phyloP scores from a whole-genome alignment of 2,113 vertebrate species.

The Saguinus imperator region DNA sequence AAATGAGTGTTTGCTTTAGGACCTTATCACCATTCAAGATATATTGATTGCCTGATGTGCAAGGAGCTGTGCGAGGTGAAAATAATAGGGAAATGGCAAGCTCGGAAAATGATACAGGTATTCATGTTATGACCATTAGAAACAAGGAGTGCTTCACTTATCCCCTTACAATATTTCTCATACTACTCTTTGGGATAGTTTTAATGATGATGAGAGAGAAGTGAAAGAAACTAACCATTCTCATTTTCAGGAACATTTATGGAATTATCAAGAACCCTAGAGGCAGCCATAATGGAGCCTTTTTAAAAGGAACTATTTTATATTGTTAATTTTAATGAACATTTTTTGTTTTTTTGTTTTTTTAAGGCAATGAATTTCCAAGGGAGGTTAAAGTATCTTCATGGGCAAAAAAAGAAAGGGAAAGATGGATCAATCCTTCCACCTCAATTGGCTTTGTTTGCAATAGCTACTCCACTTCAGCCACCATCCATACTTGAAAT shows the following conservation, averaged over 20 bases:
- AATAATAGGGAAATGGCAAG: not conserved
- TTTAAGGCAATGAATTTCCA: constrained; percentile 92
- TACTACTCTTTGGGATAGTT: not conserved
- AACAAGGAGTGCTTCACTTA: not conserved
- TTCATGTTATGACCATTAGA: not conserved
- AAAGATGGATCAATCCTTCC: constrained; percentile 85
- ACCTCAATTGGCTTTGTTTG: constrained; percentile 90
- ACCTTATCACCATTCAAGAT: not conserved
- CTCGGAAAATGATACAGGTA: not conserved
- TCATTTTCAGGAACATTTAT: not conserved
- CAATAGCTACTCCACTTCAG: constrained; percentile 89
- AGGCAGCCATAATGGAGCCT: not conserved
- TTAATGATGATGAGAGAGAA: not conserved
- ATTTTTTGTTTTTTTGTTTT: not conserved
- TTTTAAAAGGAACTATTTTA: not conserved
- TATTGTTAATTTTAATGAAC: not conserved
- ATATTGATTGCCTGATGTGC: not conserved
- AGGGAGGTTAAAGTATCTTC: constrained; percentile 90
- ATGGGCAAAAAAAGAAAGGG: constrained; percentile 90
- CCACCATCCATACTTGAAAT: constrained; percentile 92
- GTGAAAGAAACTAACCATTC: not conserved
- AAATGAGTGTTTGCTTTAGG: not conserved
- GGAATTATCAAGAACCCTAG: not conserved
- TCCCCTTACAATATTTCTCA: too few species aligned
- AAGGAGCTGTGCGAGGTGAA: not conserved